phyloP scores from a whole-genome alignment of 2,113 vertebrate species.

The Myiozetetes cayanensis region DNA sequence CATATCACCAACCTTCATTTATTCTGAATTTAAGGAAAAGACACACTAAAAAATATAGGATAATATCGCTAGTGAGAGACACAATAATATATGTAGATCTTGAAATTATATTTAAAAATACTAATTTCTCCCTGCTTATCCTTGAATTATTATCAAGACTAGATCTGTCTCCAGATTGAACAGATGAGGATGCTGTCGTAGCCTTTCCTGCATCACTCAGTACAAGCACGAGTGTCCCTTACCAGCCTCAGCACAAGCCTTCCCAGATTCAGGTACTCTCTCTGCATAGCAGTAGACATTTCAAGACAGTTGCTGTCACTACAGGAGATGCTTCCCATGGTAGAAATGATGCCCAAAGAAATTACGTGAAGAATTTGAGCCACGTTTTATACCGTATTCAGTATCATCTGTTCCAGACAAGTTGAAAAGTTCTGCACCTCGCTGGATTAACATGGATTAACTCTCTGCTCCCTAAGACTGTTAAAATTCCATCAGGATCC shows the following conservation, averaged over 20 bases:
- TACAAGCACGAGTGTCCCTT: accelerated
- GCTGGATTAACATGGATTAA: background rate
- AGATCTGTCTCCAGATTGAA: background rate
- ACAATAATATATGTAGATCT: background rate
- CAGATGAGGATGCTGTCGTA: background rate
- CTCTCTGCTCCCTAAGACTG: background rate
- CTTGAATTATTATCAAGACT: background rate
- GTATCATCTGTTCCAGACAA: background rate
- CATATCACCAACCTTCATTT: background rate
- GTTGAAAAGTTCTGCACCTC: background rate
- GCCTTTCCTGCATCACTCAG: background rate
- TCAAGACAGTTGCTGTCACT: background rate
- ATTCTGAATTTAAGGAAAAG: background rate
- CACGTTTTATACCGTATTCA: background rate
- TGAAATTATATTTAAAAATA: background rate
- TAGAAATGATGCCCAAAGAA: background rate
- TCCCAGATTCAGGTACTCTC: background rate
- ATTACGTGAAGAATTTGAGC: background rate
- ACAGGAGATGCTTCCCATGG: background rate
- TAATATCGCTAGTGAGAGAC: background rate
- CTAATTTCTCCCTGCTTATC: background rate
- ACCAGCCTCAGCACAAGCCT: accelerated
- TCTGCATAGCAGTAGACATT: background rate
- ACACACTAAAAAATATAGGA: background rate
- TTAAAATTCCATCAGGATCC: background rate